Evolutionary conservation across 2,113 vertebrate genomes (phyloP).

Genomic region (Myanophis thanlyinensis): DNA sequence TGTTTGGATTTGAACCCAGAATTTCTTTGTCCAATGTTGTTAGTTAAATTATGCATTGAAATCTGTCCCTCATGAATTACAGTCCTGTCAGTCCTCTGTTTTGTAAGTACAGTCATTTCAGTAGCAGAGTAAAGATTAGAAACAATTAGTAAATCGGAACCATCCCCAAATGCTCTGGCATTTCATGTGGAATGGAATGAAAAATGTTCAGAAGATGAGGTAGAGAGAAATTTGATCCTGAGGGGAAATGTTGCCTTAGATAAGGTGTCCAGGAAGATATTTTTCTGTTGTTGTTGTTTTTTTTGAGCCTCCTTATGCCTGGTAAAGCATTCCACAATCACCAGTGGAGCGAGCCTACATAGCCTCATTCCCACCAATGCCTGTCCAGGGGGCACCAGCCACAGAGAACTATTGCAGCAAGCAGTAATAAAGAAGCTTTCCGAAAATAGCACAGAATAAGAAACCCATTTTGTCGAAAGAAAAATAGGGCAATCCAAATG

Average conservation of each 20-base stretch:
- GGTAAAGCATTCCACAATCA: not conserved
- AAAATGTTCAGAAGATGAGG: not conserved
- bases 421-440: not conserved
- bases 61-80: not conserved
- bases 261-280: not conserved
- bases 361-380: not conserved
- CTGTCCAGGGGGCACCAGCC: not conserved
- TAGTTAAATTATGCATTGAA: not conserved
- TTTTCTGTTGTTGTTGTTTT: not conserved
- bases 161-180: not conserved
- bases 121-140: not conserved
- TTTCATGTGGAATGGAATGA: not conserved
- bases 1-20: not conserved
- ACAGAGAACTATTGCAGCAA: not conserved
- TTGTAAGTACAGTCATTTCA: not conserved
- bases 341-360: not conserved
- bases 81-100: not conserved
- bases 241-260: not conserved
- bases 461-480: not conserved
- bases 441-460: not conserved
- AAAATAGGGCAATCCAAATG: not conserved
- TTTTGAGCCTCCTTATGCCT: not conserved
- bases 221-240: not conserved
- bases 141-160: not conserved
- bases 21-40: not conserved